These are phyloP conservation scores for Drosophila greeni DNA, from an alignment of 2,888 invertebrate species.

Conservation along the genomic window DNA sequence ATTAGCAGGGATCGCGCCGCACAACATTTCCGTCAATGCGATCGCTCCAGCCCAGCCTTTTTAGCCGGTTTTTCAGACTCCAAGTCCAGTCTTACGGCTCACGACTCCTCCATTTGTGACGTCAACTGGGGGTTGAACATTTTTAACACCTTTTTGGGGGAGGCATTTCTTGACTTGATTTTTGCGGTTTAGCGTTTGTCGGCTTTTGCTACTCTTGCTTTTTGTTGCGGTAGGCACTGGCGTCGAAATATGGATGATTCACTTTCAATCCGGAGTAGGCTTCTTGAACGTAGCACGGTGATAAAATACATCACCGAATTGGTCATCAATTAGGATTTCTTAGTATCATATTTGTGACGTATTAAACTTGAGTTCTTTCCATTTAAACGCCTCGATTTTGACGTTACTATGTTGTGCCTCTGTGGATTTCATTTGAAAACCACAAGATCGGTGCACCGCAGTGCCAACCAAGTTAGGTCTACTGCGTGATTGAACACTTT, in stretches of 20 bases:
- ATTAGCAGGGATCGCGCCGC: constrained; percentile 15
- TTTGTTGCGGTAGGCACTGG: constrained; percentile 59
- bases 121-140: constrained; percentile 32
- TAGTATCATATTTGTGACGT: constrained; percentile 20
- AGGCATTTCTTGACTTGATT: constrained; percentile 12
- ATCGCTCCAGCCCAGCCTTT: constrained; percentile 14
- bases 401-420: background rate
- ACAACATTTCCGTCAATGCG: constrained; percentile 55
- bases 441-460: constrained; percentile 9
- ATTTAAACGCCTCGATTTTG: background rate
- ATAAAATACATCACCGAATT: constrained; percentile 2
- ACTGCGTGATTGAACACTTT: constrained; percentile 25
- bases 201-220: constrained; percentile 14
- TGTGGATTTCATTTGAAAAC: constrained; percentile 7
- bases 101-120: constrained; percentile 42
- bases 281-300: background rate
- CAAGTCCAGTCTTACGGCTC: background rate
- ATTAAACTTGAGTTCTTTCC: background rate
- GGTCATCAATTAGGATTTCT: constrained; percentile 23
- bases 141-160: constrained; percentile 14
- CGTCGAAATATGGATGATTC: constrained; percentile 19
- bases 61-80: constrained; percentile 11
- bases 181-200: constrained; percentile 34
- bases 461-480: background rate
- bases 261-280: constrained; percentile 13